Percentiles rank a stretch among this genome's conserved stretches.
Evolutionary conservation across 2,113 vertebrate species (phyloP).

Genomic region (Sinocyclocheilus anophthalmus): DNA sequence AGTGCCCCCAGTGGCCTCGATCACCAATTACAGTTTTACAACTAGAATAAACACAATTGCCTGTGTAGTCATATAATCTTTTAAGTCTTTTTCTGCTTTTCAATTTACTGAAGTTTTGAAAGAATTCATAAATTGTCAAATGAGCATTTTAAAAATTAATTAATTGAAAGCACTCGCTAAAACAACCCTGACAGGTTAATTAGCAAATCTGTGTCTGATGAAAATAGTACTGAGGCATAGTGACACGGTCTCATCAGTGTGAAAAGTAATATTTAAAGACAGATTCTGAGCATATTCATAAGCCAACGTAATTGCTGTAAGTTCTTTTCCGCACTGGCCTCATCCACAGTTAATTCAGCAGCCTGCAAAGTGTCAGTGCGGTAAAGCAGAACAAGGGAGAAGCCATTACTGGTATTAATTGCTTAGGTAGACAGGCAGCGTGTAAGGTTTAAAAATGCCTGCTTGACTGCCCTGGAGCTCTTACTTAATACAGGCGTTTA

Average conservation of each 20-base stretch:
- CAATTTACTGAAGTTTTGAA: background rate
- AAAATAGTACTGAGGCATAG: background rate
- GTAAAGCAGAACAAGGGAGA: conserved; percentile 20
- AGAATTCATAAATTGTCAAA: conserved; percentile 9
- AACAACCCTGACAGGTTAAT: conserved; percentile 3
- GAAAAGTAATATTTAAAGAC: conserved; percentile 24
- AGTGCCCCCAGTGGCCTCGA: background rate
- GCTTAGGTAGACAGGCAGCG: conserved; percentile 58
- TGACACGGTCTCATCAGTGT: background rate
- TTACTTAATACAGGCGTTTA: conserved; percentile 54
- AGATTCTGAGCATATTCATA: background rate
- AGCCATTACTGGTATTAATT: conserved; percentile 60
- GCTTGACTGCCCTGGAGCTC: conserved; percentile 47
- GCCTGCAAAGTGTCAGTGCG: conserved; percentile 24
- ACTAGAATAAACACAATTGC: background rate
- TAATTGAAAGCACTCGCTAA: background rate
- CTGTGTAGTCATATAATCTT: background rate
- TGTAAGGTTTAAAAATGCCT: conserved; percentile 52
- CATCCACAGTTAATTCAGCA: background rate
- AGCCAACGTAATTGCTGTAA: conserved; percentile 12
- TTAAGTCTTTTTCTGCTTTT: background rate
- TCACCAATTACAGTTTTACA: background rate
- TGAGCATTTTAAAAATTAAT: background rate
- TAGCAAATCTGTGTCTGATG: background rate
- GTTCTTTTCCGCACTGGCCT: background rate